Base-by-base conservation (phyloP, 2,113 vertebrate species). In the Syngnathoides biaculeatus region DNA sequence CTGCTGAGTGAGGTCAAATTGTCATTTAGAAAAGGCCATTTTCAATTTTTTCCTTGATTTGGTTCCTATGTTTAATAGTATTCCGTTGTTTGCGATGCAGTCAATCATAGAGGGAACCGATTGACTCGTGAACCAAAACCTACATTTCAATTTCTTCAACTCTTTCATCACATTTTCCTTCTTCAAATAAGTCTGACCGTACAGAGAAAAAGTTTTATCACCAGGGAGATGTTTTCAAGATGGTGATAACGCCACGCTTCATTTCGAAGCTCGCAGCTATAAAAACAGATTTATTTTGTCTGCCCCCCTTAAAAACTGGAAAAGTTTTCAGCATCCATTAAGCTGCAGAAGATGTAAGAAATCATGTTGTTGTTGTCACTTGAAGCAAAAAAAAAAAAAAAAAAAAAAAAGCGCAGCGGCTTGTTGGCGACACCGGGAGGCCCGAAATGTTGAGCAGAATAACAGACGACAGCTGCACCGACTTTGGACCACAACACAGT, bases 401-500 rank as follows among this genome's bases (percentile, higher is more conserved):
- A n/a, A n/a, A n/a, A n/a, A n/a, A 30, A 43, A 50, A 38, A 64
- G n/a, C 56, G 55, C 26, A 53, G 57, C 0, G 15, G 14, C 55
- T 58, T 64, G 40, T 74, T 76, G 68, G 19, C n/a, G 64, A 57
- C 68, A 45, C 50, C 30, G 30, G 30, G 30, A 20, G 63, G 58
- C 50, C 55, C 43, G 50, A 56, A 42, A 17, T 14, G 26, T 68
- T 56, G 66, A 58, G 70, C n/a, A 63, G 40, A 62, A 68, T 26
- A 79, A 74, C 70, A 79, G 73, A 78, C 73, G 67, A 72, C 80
- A 87, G 78, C 79, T 81, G 81, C 45, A 73, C 68, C 71, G 70
- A 69, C 52, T 59, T 39, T 30, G 61, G 38, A 60, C 30, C n/a
- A 39, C 58, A 60, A 60, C 58, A 38, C 58, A 40, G 39, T 60